Percentiles rank a stretch among this genome's conserved stretches.
These are phyloP conservation scores for Oreochromis spilurus DNA, from an alignment of 2,113 vertebrate species.

Conservation along the genomic window DNA sequence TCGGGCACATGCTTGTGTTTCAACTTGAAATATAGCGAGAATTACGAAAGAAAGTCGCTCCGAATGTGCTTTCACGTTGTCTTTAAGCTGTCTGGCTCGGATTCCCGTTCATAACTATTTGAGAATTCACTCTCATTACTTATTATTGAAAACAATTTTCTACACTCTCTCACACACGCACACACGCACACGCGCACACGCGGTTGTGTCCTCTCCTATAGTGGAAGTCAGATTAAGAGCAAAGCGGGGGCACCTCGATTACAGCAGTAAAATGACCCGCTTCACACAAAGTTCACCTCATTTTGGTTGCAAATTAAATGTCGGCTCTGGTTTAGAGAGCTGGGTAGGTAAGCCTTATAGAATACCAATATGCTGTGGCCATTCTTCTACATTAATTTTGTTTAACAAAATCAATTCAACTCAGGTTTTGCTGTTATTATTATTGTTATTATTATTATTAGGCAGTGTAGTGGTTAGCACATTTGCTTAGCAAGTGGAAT, in stretches of 20 bases:
- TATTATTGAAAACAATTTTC: neutral
- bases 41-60: neutral
- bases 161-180: neutral
- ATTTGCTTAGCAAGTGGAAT: neutral
- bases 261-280: conserved; percentile 48
- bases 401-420: neutral
- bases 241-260: conserved; percentile 35
- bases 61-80: neutral
- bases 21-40: neutral
- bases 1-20: neutral
- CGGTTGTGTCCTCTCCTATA: neutral
- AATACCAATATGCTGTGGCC: conserved; percentile 36
- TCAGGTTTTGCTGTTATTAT: neutral
- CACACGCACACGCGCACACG: neutral
- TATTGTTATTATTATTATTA: neutral
- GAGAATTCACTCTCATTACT: neutral
- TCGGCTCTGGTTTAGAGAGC: conserved; percentile 42
- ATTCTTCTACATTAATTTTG: neutral
- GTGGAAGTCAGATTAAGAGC: conserved; percentile 30
- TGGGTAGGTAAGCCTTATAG: conserved; percentile 6
- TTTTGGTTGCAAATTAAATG: conserved; percentile 71
- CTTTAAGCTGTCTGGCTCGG: conserved; percentile 10
- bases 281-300: conserved; percentile 64
- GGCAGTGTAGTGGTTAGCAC: neutral
- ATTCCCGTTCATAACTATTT: conserved; percentile 10